Base-by-base conservation (phyloP, 1,140 invertebrate genomes). In the Adoxophyes honmai region DNA sequence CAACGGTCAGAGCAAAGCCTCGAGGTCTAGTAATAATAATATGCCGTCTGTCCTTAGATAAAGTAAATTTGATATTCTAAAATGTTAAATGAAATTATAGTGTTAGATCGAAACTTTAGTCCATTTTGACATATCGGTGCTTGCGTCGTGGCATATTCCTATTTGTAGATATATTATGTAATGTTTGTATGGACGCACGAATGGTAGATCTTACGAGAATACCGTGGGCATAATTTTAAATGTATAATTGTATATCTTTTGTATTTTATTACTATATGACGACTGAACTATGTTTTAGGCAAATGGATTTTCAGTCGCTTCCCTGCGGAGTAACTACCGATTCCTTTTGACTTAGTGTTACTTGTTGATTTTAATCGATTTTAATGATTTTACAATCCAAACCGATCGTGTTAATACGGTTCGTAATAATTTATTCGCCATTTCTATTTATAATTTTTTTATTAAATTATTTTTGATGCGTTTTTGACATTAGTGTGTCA, bases 51-150 rank as follows among this genome's bases (percentile, higher is more conserved):
- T 75, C 70, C 76, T 66, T 85, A 81, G 68, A 44, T 28, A 42
- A 56, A 58, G 65, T 77, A 71, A 73, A 68, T 37, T 78, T 71
- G 60, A 81, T 78, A 86, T 86, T 84, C 76, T 86, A 86, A 83
- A 75, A 39, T 61, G 55, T 67, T 74, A 74, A 67, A 28, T 65
- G 54, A 70, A 66, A 18, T 53, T 57, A 56, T 79, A 75, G 67
- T 61, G 64, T 60, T 73, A 64, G 78, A 82, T 70, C 70, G 73
- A 75, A 67, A 52, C 64, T 70, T n/a, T 84, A 84, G 79, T 86
- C 81, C 81, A 86, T 77, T 67, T 78, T 64, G 64, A 86, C 82
- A 87, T 87, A 87, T 87, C 84, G 84, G 82, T 87, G 81, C 81
- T 87, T 81, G 74, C 70, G 57, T 61, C 70, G 69, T 75, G 75